Evolutionary conservation across 1,140 invertebrate species (phyloP), one percentile per base, ranked within the genome.

Genomic region (Batillaria attramentaria): DNA sequence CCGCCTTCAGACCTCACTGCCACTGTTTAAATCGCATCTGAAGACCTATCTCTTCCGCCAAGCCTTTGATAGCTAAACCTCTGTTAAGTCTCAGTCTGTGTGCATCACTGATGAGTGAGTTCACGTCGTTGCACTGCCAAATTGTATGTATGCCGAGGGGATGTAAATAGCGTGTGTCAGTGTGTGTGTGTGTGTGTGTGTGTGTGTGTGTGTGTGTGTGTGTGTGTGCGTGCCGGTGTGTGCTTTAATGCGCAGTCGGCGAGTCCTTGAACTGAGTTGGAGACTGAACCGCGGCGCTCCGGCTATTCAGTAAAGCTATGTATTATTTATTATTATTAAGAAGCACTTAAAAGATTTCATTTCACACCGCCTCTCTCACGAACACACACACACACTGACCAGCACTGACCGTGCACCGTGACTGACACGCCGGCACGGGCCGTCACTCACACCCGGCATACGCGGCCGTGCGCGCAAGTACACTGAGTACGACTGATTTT

Each of bases 161-260:
- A 62, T 28, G n/a, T n/a, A 10, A 16, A 18, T 62, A 31, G n/a
- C 24, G 57, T 62, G 3, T 62, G 57, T 31, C n/a, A 18, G 57
- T 62, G 57, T 3, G 57, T 62, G 57, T 31, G 57, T 31, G 33
- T n/a, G 33, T 62, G 57, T 28, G 31, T 62, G 57, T 28, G 31
- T 62, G 13, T 62, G 57, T 62, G 57, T 16, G 57, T 62, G 57
- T 62, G 57, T 16, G 10, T 62, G 10, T 62, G 57, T 62, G 57
- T 62, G 57, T 62, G 57, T 62, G 57, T 62, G 28, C 13, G 57
- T 62, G n/a, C 57, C 6, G 18, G 57, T 28, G 13, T 62, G 18
- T 62, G 57, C 28, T n/a, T 62, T 50, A 24, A 24, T 50, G 46
- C 46, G 46, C 24, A 50, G 10, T 50, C 24, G 46, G 10, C 10